Evolutionary conservation across 1,140 invertebrate species (phyloP).

Genomic region (Anastrepha ludens): DNA sequence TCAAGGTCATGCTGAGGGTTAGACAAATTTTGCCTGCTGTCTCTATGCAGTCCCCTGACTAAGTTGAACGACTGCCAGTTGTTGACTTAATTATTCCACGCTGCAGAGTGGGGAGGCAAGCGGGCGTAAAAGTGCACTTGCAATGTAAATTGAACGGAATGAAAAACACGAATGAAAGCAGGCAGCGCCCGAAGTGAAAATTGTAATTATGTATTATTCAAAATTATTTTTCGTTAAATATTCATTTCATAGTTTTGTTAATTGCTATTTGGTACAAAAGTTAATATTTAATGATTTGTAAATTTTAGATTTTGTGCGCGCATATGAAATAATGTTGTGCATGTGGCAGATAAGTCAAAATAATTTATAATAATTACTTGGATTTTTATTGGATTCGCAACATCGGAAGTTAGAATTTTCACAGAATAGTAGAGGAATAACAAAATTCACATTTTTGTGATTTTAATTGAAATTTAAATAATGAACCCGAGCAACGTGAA

Average conservation of each 20-base stretch:
- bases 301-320: not conserved
- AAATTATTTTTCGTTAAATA: conserved; percentile 2
- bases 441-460: too few relatives aligned
- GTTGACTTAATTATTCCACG: conserved; percentile 19
- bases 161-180: not conserved
- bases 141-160: not conserved
- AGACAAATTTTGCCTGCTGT: not conserved
- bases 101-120: not conserved
- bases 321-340: not conserved
- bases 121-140: not conserved
- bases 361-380: not conserved
- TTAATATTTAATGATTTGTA: conserved; percentile 19
- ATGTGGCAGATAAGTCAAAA: not conserved
- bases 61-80: not conserved
- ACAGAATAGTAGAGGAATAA: too few relatives aligned
- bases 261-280: conserved; percentile 12
- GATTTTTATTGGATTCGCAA: too few relatives aligned
- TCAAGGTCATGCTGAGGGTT: not conserved
- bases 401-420: too few relatives aligned
- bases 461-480: too few relatives aligned
- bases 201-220: not conserved
- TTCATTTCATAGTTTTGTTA: conserved; percentile 27
- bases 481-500: too few relatives aligned
- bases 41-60: too few relatives aligned
- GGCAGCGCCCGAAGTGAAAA: not conserved